These are phyloP conservation scores for Solenopsis invicta DNA, from an alignment of 1,140 invertebrate species.

Conservation along the genomic window DNA sequence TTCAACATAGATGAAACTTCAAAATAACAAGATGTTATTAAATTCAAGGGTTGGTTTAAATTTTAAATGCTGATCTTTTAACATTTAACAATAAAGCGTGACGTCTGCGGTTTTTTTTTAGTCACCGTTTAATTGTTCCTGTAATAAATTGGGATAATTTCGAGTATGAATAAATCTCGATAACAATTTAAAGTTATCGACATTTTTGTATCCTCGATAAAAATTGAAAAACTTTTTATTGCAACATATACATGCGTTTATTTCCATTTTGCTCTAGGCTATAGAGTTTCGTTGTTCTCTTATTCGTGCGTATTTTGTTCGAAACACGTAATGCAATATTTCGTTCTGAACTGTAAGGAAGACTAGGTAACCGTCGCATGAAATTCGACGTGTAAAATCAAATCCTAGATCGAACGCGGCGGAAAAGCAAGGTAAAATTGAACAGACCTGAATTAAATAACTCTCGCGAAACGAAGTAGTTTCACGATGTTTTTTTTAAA, in stretches of 20 bases:
- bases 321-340: neutral
- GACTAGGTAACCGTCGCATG: neutral
- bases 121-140: neutral
- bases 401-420: neutral
- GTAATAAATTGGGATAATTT: neutral
- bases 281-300: neutral
- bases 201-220: too few relatives aligned
- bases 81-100: too few relatives aligned
- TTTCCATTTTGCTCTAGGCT: neutral
- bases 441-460: neutral
- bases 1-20: too few relatives aligned
- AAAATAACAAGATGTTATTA: too few relatives aligned
- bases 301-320: neutral
- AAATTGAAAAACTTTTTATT: neutral
- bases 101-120: neutral
- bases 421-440: neutral
- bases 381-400: constrained; percentile 1
- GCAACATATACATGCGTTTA: neutral
- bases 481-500: neutral
- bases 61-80: too few relatives aligned
- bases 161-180: neutral
- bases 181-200: neutral
- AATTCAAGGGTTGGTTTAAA: too few relatives aligned
- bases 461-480: neutral
- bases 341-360: neutral